These are phyloP conservation scores for Lasioglossum morio DNA, from an alignment of 2,888 invertebrate genomes.

Conservation along the genomic window DNA sequence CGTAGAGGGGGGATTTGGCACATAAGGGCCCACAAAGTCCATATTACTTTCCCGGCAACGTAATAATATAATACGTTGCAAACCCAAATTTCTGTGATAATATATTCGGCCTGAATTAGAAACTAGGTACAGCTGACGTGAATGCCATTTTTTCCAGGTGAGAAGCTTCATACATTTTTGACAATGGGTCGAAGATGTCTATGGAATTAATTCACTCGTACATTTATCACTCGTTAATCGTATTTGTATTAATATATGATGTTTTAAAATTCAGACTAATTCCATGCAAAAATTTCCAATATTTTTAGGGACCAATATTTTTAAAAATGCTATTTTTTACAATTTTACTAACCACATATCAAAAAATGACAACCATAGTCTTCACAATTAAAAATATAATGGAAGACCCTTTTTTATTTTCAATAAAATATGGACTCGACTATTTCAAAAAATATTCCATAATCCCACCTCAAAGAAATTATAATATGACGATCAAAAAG, in stretches of 20 bases:
- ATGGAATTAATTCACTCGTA: neutral
- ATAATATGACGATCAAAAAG: neutral
- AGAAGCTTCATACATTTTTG: neutral
- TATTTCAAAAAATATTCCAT: neutral
- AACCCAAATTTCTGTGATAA: neutral
- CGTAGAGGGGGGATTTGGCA: neutral
- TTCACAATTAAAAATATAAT: too few relatives aligned
- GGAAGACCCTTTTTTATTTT: neutral
- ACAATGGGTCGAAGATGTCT: neutral
- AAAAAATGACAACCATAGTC: too few relatives aligned
- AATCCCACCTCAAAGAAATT: neutral
- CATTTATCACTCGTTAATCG: neutral
- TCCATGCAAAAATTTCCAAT: neutral
- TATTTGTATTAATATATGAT: too few relatives aligned
- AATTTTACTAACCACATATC: too few relatives aligned
- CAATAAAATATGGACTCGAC: neutral
- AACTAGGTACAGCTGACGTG: neutral
- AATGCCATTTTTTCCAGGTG: neutral
- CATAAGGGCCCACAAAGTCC: slow-evolving; percentile 1
- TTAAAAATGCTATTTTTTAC: too few relatives aligned
- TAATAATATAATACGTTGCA: neutral
- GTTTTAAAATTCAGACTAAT: too few relatives aligned
- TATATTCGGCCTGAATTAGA: too few relatives aligned
- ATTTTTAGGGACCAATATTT: too few relatives aligned
- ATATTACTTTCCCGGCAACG: neutral